These are phyloP conservation scores for Kradibia gibbosae DNA, from an alignment of 1,140 invertebrate genomes.

Conservation along the genomic window DNA sequence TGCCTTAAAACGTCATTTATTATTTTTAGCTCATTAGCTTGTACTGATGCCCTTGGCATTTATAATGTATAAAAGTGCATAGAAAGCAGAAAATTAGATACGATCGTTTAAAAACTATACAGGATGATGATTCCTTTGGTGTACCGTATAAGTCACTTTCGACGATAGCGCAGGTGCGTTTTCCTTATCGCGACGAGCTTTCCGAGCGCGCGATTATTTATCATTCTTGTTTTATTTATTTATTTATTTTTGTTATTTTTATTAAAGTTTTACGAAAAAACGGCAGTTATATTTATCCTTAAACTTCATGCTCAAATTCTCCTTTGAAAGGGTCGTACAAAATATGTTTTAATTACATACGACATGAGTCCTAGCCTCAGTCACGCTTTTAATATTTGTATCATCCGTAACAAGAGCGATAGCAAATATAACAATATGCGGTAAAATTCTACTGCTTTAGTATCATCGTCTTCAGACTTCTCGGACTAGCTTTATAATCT, in stretches of 20 bases:
- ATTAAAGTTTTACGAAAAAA: slow-evolving; percentile 20
- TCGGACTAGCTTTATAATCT: slow-evolving; percentile 44
- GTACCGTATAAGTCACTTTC: slow-evolving; percentile 32
- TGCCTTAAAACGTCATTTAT: neutral
- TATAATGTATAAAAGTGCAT: neutral
- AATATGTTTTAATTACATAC: slow-evolving; percentile 62
- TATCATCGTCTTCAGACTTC: slow-evolving; percentile 47
- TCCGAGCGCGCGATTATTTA: neutral
- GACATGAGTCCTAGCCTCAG: slow-evolving; percentile 43
- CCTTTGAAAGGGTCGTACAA: slow-evolving; percentile 62
- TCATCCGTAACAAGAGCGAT: slow-evolving; percentile 60
- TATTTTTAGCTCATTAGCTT: neutral
- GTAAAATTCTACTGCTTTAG: slow-evolving; percentile 44
- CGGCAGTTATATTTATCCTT: slow-evolving; percentile 42
- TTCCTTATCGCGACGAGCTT: slow-evolving; percentile 1
- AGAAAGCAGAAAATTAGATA: slow-evolving; percentile 18
- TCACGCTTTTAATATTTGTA: slow-evolving; percentile 50
- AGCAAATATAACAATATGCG: slow-evolving; percentile 61
- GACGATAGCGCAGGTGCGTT: slow-evolving; percentile 41
- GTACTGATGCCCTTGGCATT: neutral
- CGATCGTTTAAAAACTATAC: slow-evolving; percentile 2
- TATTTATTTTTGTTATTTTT: neutral
- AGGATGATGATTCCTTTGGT: slow-evolving; percentile 28
- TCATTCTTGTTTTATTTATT: too few relatives aligned
- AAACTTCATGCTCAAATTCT: slow-evolving; percentile 54